Evolutionary conservation across 2,113 vertebrate genomes (phyloP).

Genomic region (Oreochromis spilurus): DNA sequence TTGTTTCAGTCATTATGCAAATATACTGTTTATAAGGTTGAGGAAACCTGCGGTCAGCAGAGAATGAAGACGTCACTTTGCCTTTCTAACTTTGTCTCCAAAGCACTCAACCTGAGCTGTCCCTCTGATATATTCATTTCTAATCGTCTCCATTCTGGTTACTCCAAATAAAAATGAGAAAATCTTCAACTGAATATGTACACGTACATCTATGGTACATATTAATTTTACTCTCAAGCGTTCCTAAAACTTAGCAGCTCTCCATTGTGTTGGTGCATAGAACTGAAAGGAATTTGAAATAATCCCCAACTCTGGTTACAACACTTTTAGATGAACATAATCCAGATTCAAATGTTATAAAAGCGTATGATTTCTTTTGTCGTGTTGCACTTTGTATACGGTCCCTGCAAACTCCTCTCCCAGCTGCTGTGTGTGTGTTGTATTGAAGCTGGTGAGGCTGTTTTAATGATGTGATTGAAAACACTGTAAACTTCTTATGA

Average conservation of each 20-base stretch:
- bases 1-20: not conserved
- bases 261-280: not conserved
- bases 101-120: not conserved
- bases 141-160: not conserved
- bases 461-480: not conserved
- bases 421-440: not conserved
- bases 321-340: not conserved
- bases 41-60: not conserved
- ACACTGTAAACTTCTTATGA: not conserved
- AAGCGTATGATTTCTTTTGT: accelerated
- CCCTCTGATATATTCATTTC: not conserved
- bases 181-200: not conserved
- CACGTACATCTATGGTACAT: not conserved
- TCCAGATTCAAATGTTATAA: not conserved
- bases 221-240: not conserved
- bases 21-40: not conserved
- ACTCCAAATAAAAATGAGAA: not conserved
- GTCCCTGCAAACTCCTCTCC: accelerated
- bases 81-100: not conserved
- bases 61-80: not conserved
- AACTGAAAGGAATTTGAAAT: not conserved
- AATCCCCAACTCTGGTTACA: not conserved
- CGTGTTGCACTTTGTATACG: not conserved
- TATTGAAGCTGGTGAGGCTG: not conserved
- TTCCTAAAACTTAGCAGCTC: not conserved